Evolutionary conservation across 1,140 invertebrate genomes (phyloP), one percentile per base, ranked within the genome.

Genomic region (Drosophila subobscura): DNA sequence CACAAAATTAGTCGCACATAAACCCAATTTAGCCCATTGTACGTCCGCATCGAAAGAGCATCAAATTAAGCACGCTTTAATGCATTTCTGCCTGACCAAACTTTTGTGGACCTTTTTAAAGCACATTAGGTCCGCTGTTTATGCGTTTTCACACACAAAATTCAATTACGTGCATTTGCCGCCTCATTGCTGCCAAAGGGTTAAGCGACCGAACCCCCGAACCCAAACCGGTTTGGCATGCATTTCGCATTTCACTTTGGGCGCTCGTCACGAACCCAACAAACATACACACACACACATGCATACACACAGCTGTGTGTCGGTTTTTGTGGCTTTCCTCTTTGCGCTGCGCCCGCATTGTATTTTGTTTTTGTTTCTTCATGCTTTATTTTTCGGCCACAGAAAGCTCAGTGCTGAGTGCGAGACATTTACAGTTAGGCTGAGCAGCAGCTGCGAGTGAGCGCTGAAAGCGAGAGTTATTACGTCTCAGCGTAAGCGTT

Each of bases 211-310:
- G 57, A 72, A 1, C 16, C 16, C 1, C 16, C 16, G 16, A 20
- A 20, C 16, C 1, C 16, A 20, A 20, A 79, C 81, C 78, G 74
- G 81, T 72, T 60, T 59, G 33, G 56, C 60, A 50, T 86, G 81
- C 81, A 85, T 85, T 85, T 86, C 81, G 81, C 81, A 85, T 85
- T 85, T 86, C 81, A 66, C 79, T 83, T 74, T 59, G n/a, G 42
- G 47, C 7, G 33, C 33, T 37, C 33, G 33, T 37, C 45, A 40
- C 50, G 50, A 49, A 1, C 4, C 33, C 59, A 56, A 42, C 68
- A 54, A 40, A 12, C 33, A 12, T 4, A 20, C 16, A 42, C 68
- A 54, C 45, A 37, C 33, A 12, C 2, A 42, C 68, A 54, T 51
- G 4, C 33, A 12, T 4, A 20, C 16, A 20, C 16, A 20, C 0